Percentiles rank a stretch among this genome's conserved stretches.
Evolutionary conservation across 2,888 invertebrate species (phyloP).

Genomic region (Peribatodes rhomboidaria): DNA sequence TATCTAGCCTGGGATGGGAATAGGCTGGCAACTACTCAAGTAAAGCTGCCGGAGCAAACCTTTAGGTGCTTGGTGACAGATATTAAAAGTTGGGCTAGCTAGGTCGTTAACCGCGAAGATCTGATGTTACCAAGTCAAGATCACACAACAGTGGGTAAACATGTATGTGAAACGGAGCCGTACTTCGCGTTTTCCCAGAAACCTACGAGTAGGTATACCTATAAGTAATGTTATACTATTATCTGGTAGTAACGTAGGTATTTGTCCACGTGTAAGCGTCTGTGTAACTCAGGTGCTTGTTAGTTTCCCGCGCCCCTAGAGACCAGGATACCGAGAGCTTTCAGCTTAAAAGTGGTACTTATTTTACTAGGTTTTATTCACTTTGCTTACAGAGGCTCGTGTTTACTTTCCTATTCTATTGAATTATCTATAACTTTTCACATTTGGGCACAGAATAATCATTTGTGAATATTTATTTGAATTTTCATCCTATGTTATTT

Average conservation of each 20-base stretch:
- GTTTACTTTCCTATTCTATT: background rate
- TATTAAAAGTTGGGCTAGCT: no score
- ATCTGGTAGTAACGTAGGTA: background rate
- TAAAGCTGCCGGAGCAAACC: no score
- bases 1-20: no score
- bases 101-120: no score
- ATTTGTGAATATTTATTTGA: background rate
- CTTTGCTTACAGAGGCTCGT: background rate
- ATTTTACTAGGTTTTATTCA: background rate
- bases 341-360: background rate
- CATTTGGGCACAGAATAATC: background rate
- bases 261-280: background rate
- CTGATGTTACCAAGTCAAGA: no score
- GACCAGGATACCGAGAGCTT: background rate
- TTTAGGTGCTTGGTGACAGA: no score
- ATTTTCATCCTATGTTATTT: no score
- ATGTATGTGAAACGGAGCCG: background rate
- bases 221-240: no score
- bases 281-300: slow-evolving; percentile 6
- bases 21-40: no score
- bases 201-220: background rate
- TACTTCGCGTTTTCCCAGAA: background rate
- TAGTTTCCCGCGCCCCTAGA: background rate
- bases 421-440: background rate
- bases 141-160: background rate